Base-by-base conservation (phyloP, 2,797 vertebrate species). In the Sebastes ruberrimus region DNA sequence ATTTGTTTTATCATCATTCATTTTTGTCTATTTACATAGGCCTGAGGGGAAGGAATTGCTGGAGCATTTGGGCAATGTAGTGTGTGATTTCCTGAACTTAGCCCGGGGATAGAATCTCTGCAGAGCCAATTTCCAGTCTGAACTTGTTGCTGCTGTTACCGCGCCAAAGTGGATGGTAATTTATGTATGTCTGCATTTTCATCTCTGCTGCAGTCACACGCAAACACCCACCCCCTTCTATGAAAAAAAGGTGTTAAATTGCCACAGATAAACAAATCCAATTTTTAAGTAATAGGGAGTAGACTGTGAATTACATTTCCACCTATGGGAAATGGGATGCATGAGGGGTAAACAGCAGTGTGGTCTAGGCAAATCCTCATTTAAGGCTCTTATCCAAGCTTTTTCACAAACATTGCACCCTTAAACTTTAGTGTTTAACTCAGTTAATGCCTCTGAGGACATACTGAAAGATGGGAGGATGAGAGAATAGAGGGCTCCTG, bases 1-100 rank as follows among this genome's bases (percentile, higher is more conserved):
- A 87, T 89, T 91, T 85, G 75, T 88, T 89, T 87, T 87, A 83
- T 89, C 80, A 84, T 84, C 65, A 57, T 81, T 86, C 81, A 80
- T 46, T 49, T 87, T 72, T 84, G 78, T 89, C 76, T 86, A 77
- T 86, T 89, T 85, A 83, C 66, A 74, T 78, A 84, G 81, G 70
- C 86, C 76, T 46, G 42, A 23, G 71, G 80, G 71, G 38, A 22
- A 32, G 83, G 61, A 72, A 76, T 33, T 74, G 76, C 68, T 59
- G 62, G 63, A 83, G 82, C 60, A 69, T 92, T 86, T 85, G 70
- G 76, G 71, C 84, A 84, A 80, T 81, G 77, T 77, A 80, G 77
- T 88, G 82, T 88, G 83, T 84, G 81, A 89, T 88, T 91, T 86
- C 62, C 71, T 73, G 62, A 88, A 82, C 78, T 84, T 84, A 85